phyloP scores from a whole-genome alignment of 2,888 invertebrate species.

The Tiliacea citrago region DNA sequence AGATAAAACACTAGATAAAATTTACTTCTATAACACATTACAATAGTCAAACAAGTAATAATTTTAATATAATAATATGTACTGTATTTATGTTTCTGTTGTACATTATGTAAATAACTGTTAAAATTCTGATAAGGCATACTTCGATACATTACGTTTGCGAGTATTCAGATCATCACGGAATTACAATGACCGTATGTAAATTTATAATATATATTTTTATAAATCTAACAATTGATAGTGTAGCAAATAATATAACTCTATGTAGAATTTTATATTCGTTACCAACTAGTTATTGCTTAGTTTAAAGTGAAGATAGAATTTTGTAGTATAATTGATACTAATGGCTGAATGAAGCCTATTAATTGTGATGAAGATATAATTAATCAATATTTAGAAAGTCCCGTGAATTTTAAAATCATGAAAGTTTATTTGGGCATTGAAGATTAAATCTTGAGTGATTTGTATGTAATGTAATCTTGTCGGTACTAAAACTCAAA shows the following conservation, averaged over 20 bases:
- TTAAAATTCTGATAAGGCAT: constrained; percentile 53
- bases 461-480: constrained; percentile 5
- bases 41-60: constrained; percentile 57
- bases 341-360: not conserved
- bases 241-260: constrained; percentile 35
- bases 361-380: constrained; percentile 2
- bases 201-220: constrained; percentile 27
- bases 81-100: constrained; percentile 54
- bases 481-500: constrained; percentile 4
- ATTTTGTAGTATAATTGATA: constrained; percentile 16
- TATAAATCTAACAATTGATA: constrained; percentile 35
- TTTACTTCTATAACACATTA: constrained; percentile 60
- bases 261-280: constrained; percentile 26
- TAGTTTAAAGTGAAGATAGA: constrained; percentile 35
- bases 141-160: constrained; percentile 44
- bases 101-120: constrained; percentile 59
- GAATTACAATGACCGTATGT: constrained; percentile 4
- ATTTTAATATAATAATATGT: constrained; percentile 55
- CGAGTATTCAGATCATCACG: constrained; percentile 39
- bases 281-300: constrained; percentile 52
- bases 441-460: constrained; percentile 10
- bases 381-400: constrained; percentile 4
- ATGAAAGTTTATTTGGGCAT: not conserved
- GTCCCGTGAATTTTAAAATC: constrained; percentile 8
- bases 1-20: constrained; percentile 53